Evolutionary conservation across 2,888 invertebrate genomes (phyloP).

Genomic region (Mesorhabditis spiculigera): DNA sequence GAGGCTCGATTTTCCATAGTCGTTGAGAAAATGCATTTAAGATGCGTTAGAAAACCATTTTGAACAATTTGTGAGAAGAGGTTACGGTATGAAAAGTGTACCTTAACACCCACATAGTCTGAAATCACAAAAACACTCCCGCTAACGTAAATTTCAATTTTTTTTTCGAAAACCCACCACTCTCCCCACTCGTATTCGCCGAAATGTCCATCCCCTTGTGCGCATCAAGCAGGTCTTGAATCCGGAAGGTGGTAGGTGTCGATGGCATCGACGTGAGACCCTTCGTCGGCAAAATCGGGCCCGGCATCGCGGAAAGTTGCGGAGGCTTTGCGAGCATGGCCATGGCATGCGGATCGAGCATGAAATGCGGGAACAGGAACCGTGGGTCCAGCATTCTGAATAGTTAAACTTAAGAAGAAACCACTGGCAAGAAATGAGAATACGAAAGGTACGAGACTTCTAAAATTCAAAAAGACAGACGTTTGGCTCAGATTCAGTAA

Average conservation of each 20-base stretch:
- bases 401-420: neutral
- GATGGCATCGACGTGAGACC: neutral
- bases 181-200: slow-evolving; percentile 2
- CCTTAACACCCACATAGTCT: too few species aligned
- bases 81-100: too few species aligned
- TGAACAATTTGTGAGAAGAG: too few species aligned
- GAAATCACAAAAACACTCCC: too few species aligned
- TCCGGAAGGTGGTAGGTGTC: neutral
- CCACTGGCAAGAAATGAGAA: neutral
- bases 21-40: too few species aligned
- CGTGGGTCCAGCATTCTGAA: slow-evolving; percentile 5
- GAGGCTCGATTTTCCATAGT: too few species aligned
- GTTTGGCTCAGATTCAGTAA: too few species aligned
- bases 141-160: too few species aligned
- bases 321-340: neutral
- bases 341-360: neutral
- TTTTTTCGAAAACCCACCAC: neutral
- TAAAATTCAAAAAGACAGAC: neutral
- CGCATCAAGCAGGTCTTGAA: neutral
- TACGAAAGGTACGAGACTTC: neutral
- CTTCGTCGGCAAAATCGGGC: neutral
- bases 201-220: neutral
- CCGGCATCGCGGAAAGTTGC: neutral
- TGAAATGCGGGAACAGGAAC: neutral
- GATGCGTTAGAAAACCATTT: too few species aligned